A percentile compares a stretch with the other conserved stretches of the same genome.
These are phyloP conservation scores for Pangasius krempfi DNA, from an alignment of 2,797 vertebrate genomes.

Conservation along the genomic window DNA sequence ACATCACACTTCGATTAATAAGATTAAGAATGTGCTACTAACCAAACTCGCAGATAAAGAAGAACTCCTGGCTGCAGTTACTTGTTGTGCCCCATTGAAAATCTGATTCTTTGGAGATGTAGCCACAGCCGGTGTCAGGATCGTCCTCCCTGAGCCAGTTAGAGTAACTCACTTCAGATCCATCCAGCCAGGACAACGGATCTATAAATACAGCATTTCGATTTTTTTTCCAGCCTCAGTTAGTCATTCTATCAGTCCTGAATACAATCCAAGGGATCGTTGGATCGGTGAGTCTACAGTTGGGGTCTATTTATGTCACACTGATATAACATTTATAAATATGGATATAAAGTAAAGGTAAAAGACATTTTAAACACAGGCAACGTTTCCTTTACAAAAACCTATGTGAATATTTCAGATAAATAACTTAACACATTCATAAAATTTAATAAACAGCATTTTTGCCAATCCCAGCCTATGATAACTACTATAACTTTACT, in stretches of 20 bases:
- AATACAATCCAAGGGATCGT: not conserved
- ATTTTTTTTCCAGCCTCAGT: not conserved
- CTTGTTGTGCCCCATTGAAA: slow-evolving; percentile 82
- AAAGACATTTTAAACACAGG: not conserved
- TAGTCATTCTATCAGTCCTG: not conserved
- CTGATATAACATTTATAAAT: not conserved
- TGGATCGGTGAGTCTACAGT: not conserved
- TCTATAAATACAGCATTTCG: slow-evolving; percentile 65
- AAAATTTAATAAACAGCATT: not conserved
- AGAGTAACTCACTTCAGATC: slow-evolving; percentile 83
- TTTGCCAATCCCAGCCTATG: not conserved
- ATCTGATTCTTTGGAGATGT: slow-evolving; percentile 77
- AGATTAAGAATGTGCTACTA: slow-evolving; percentile 40
- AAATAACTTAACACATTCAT: not conserved
- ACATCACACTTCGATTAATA: not conserved
- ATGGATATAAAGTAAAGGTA: not conserved
- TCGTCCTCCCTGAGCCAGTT: slow-evolving; percentile 78
- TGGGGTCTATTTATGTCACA: not conserved
- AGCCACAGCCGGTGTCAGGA: slow-evolving; percentile 73
- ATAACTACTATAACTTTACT: not conserved
- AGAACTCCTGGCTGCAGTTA: slow-evolving; percentile 83
- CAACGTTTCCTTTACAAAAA: not conserved
- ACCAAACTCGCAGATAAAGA: slow-evolving; percentile 93
- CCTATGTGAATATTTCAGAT: not conserved
- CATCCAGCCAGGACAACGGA: slow-evolving; percentile 85